Evolutionary conservation across 2,888 invertebrate genomes (phyloP), one percentile per base, ranked within the genome.

Genomic region (Hydrotaea diabolus): DNA sequence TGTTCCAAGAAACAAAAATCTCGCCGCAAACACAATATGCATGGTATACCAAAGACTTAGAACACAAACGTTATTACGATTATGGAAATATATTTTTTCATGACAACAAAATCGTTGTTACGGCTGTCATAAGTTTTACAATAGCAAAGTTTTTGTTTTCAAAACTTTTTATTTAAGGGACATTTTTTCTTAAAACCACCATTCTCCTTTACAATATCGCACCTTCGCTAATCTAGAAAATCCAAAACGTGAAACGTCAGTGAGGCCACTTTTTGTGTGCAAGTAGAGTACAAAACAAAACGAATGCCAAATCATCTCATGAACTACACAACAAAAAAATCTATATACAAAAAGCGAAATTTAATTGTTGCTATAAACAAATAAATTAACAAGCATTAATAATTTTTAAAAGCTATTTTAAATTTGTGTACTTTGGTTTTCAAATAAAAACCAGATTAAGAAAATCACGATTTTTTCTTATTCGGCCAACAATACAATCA

Each of bases 401-500:
- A 77, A 77, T 76, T 39, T 64, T 39, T 23, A 19, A 43, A 62
- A 80, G 53, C 26, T 53, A 17, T 66, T 72, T 26, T 55, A 43
- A 69, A 66, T 80, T 15, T 74, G 31, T 74, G 31, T 15, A 57
- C 13, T 66, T 72, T 39, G 31, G 49, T 23, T 23, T 66, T 73
- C 66, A 39, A 66, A 46, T 17, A 55, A 74, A 71, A 83, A 83
- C 55, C 77, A 75, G 80, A 80, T 75, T 80, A 78, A 72, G 46
- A 84, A 80, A 81, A 75, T 78, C 84, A 84, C 84, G 81, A 81
- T 43, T 66, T 71, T 53, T 21, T 59, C 43, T 19, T 21, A 69
- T 46, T 69, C 46, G 8, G 19, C 3, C 3, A 43, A 69, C 21
- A 21, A 69, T 26, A 4, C 19, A 17, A 36, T 23, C 43, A 21